A percentile compares a stretch with the other conserved stretches of the same genome.
Evolutionary conservation across 2,888 invertebrate species (phyloP).

Genomic region (Scotopteryx bipunctaria): DNA sequence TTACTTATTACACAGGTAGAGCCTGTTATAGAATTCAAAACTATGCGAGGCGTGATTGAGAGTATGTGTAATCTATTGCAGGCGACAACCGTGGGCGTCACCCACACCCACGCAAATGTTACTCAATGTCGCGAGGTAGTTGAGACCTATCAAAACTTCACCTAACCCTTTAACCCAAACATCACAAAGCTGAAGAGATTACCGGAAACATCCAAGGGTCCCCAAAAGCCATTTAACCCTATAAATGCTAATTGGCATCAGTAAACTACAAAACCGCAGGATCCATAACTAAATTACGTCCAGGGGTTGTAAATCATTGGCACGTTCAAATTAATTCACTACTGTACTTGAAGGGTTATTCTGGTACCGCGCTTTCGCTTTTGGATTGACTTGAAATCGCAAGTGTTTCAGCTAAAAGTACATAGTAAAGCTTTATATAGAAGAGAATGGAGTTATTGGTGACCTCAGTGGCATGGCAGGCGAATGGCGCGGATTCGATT

Average conservation of each 20-base stretch:
- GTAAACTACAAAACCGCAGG: slow-evolving; percentile 60
- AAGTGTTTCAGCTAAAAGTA: too few species aligned
- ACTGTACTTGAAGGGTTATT: slow-evolving; percentile 50
- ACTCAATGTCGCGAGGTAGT: neutral
- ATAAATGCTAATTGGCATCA: slow-evolving; percentile 57
- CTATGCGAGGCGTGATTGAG: neutral
- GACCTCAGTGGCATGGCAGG: too few species aligned
- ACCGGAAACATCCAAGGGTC: slow-evolving; percentile 26
- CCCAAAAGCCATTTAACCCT: slow-evolving; percentile 27
- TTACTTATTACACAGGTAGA: too few species aligned
- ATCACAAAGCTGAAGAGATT: slow-evolving; percentile 24
- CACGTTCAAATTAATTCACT: slow-evolving; percentile 73
- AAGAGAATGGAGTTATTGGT: too few species aligned
- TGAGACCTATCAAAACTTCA: slow-evolving; percentile 8
- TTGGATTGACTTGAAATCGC: neutral
- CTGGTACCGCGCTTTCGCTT: slow-evolving; percentile 5
- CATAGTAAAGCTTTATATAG: too few species aligned
- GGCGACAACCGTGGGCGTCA: too few species aligned
- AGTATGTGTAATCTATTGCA: too few species aligned
- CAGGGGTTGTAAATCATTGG: slow-evolving; percentile 69
- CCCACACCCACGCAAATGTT: too few species aligned
- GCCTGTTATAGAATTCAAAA: too few species aligned
- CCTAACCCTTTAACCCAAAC: slow-evolving; percentile 1
- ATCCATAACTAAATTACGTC: slow-evolving; percentile 66
- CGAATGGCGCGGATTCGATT: too few species aligned